Base-by-base conservation (phyloP, 92 coral and sea anemone species). In the Epizoanthus ramosus region DNA sequence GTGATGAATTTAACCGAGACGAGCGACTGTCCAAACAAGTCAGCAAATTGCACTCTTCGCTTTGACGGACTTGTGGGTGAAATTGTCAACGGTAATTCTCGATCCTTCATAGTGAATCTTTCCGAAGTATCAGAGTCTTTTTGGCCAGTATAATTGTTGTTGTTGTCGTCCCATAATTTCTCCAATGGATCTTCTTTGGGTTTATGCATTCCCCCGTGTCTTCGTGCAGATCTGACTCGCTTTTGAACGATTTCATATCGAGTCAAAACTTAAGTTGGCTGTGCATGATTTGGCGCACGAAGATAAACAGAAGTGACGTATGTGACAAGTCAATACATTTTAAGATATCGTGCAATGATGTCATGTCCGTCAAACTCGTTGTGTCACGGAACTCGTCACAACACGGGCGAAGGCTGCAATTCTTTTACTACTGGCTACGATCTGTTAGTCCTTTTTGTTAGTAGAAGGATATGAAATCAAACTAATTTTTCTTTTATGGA, bases 31-130 rank as follows among this genome's bases (percentile, higher is more conserved):
- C 98, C 98, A 59, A 90, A 87, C n/a, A 81, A 84, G 68, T 97
- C 99, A 16, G 99, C 99, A 77, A 97, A 97, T 45, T 94, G 96
- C 54, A 97, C 99, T 69, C 89, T 91, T 56, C 98, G 87, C 69
- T 87, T 89, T 43, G 88, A 57, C 8, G 87, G 59, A 61, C 67
- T 28, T 6, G 75, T 75, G 7, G 92, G 87, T 8, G 89, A 85
- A 23, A 37, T 54, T 25, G 63, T 14, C 64, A 64, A 85, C 25
- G 35, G 47, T 39, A 19, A 28, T 8, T 37, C 57, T 37, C 43
- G 43, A 4, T 60, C 58, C 50, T 61, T 77, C 58, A 77, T 61
- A 37, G 43, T 41, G 21, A 59, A 60, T 39, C 81, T 35, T 28
- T 23, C 39, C 4, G 68, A 21, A 5, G n/a, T n/a, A 35, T 19